Evolutionary conservation across 2,113 vertebrate species (phyloP).

Genomic region (Oxygymnocypris stewartii): DNA sequence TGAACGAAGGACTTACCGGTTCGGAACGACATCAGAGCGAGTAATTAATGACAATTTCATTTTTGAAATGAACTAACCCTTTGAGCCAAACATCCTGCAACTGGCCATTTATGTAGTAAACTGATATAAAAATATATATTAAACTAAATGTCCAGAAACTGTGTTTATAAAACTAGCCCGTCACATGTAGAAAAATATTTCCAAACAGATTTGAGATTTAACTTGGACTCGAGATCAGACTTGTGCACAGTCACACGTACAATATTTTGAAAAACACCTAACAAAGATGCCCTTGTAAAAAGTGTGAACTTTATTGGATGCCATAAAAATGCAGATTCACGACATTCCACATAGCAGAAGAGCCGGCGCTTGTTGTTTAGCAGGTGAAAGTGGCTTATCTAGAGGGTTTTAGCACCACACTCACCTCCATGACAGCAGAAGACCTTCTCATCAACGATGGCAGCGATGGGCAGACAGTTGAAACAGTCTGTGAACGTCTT

Average conservation of each 20-base stretch:
- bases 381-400: background rate
- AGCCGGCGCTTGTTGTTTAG: background rate
- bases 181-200: background rate
- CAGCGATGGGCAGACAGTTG: constrained; percentile 84
- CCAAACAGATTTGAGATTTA: background rate
- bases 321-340: background rate
- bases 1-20: no score
- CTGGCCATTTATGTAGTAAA: no score
- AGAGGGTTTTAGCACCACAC: background rate
- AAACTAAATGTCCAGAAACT: background rate
- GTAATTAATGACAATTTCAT: no score
- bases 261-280: background rate
- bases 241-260: background rate
- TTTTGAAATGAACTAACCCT: no score
- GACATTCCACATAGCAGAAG: background rate
- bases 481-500: constrained; percentile 88
- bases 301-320: background rate
- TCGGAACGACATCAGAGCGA: no score
- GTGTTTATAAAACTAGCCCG: background rate
- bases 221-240: background rate
- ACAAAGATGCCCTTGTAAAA: background rate
- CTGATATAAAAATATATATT: background rate
- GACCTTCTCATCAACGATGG: constrained; percentile 86
- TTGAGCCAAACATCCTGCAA: no score
- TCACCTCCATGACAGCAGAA: constrained; percentile 87